Base-by-base conservation (phyloP, 2,888 invertebrate species). In the Metallyticus violacea region DNA sequence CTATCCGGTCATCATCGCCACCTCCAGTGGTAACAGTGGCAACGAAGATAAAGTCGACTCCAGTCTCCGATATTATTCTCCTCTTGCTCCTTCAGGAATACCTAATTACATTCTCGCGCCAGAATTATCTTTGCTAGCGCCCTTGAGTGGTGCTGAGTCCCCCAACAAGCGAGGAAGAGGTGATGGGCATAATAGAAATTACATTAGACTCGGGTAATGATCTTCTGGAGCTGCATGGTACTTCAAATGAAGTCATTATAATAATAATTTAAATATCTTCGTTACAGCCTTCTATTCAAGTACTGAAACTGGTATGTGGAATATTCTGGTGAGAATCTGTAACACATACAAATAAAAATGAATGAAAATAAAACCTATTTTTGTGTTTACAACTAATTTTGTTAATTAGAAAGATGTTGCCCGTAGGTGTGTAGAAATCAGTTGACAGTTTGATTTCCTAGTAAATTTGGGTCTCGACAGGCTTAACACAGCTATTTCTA, bases 71-170 rank as follows among this genome's bases (percentile, higher is more conserved):
- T 86, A 86, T 25, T 87, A 87, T 25, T 86, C 86, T 15, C 84
- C 81, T 62, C 86, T 85, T 4, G n/a, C 85, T 7, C 40, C 40
- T 62, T 84, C 81, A 6, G 85, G 86, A 15, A 29, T 86, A 76
- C 86, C 87, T 2, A 86, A 84, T 40, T 87, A 87, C 76, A 80
- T 87, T 27, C 77, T 88, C n/a, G 85, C 85, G 7, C 88, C 87
- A 1, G 87, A 87, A 85, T 79, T 87, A 26, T 76, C 86, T n/a
- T 79, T 86, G 7, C 62, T 87, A 26, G 81, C 86, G 6, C 27
- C 85, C n/a, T n/a, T 81, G 7, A 15, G 40, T 40, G 85, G 27
- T 15, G 82, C 2, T 6, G 78, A n/a, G 27, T 1, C 28, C n/a
- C 15, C 77, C 26, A 26, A 76, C 22, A 85, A 81, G 79, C 26